Conservation (phyloP, 2,888 invertebrate genomes). For the Globia sparganii region DNA sequence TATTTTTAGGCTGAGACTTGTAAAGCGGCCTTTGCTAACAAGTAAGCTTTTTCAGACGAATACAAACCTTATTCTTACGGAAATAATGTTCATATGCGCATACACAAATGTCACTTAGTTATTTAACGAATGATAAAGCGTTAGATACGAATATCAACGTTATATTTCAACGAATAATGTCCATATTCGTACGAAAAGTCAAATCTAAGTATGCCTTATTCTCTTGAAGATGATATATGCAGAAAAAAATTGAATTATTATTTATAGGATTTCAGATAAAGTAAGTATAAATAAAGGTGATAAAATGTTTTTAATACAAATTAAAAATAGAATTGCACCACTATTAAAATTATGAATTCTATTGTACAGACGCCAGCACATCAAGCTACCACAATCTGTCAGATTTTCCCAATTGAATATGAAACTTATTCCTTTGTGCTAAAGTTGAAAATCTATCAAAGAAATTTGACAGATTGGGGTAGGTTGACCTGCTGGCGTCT, state of each 20-base stretch:
- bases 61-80: background rate
- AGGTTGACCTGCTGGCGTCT: too few species aligned
- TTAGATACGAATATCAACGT: background rate
- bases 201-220: background rate
- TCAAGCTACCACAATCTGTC: too few species aligned
- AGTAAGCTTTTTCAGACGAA: background rate
- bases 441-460: too few species aligned
- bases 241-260: too few species aligned
- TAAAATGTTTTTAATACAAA: background rate
- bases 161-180: background rate
- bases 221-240: slow-evolving; percentile 18
- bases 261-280: background rate
- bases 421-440: too few species aligned
- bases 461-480: too few species aligned
- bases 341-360: too few species aligned
- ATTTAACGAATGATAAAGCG: background rate
- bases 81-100: background rate
- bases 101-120: background rate
- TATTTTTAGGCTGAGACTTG: background rate
- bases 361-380: too few species aligned
- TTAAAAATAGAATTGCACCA: too few species aligned
- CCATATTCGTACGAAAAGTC: background rate
- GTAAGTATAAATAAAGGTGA: background rate
- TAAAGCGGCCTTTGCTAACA: background rate
- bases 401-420: too few species aligned